Evolutionary conservation across 2,797 vertebrate species (phyloP).

Genomic region (Xyrichtys novacula): DNA sequence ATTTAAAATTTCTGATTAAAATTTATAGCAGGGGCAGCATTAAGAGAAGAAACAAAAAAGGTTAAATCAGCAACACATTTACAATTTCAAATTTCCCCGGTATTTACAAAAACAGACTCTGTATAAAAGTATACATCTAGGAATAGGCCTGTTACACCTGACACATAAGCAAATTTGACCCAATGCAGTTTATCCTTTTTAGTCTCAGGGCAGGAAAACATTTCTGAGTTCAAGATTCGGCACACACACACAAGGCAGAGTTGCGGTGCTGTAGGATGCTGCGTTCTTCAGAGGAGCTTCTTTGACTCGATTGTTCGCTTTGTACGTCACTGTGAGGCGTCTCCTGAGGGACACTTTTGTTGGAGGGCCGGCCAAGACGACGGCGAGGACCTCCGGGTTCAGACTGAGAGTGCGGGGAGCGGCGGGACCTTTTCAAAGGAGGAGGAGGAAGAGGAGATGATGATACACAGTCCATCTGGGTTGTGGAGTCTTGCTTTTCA

Average conservation of each 20-base stretch:
- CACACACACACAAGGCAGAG: slow-evolving; percentile 76
- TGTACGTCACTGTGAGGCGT: slow-evolving; percentile 30
- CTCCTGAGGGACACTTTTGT: slow-evolving; percentile 47
- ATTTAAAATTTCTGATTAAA: slow-evolving; percentile 25
- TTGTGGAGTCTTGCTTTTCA: slow-evolving; percentile 68
- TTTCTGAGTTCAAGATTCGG: slow-evolving; percentile 51
- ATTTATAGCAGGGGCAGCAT: slow-evolving; percentile 26
- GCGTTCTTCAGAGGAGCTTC: slow-evolving; percentile 63
- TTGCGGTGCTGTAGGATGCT: slow-evolving; percentile 65
- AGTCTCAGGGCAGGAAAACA: not conserved
- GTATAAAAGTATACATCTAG: slow-evolving; percentile 69
- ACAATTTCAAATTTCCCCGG: slow-evolving; percentile 57
- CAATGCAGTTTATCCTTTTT: slow-evolving; percentile 34
- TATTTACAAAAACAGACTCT: slow-evolving; percentile 68
- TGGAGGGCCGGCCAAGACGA: slow-evolving; percentile 24
- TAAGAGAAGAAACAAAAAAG: not conserved
- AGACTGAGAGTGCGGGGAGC: slow-evolving; percentile 18
- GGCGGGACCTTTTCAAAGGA: slow-evolving; percentile 61
- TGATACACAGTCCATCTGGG: slow-evolving; percentile 48
- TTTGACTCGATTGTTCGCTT: slow-evolving; percentile 49
- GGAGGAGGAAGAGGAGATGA: slow-evolving; percentile 32
- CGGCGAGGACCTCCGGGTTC: slow-evolving; percentile 33
- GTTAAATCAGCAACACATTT: slow-evolving; percentile 53
- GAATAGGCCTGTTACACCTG: slow-evolving; percentile 45
- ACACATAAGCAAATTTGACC: slow-evolving; percentile 41